These are phyloP conservation scores for Delia radicum DNA, from an alignment of 1,140 invertebrate genomes.

Conservation along the genomic window DNA sequence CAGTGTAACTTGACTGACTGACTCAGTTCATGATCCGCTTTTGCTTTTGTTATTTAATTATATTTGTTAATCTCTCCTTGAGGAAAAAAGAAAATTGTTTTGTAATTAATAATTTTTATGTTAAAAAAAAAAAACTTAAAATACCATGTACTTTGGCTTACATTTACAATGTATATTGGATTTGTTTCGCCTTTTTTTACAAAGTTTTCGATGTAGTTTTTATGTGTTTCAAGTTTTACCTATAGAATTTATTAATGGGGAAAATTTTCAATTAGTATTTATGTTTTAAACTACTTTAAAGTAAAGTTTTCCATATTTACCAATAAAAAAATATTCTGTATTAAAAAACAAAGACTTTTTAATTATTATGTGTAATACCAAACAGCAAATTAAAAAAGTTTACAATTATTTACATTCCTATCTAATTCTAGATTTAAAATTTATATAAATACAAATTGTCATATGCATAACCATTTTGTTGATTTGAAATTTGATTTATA, in stretches of 20 bases:
- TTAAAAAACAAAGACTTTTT: no score
- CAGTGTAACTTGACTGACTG: not conserved
- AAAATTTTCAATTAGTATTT: not conserved
- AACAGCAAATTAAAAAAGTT: no score
- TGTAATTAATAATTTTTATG: constrained; percentile 6
- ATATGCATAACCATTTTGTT: no score
- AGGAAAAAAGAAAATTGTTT: constrained; percentile 20
- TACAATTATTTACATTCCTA: no score
- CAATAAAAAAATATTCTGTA: no score
- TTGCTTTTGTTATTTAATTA: not conserved
- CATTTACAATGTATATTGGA: not conserved
- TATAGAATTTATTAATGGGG: not conserved
- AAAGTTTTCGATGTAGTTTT: not conserved
- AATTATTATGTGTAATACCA: no score
- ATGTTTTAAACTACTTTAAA: not conserved
- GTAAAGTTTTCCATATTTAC: not conserved
- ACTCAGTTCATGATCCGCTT: not conserved
- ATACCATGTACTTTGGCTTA: constrained; percentile 3
- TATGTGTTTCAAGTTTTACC: not conserved
- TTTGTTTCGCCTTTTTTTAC: not conserved
- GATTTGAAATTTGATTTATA: no score
- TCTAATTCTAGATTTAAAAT: no score
- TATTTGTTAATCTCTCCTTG: not conserved
- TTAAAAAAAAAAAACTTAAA: not conserved
- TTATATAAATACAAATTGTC: no score